Evolutionary conservation across 2,113 vertebrate genomes (phyloP).

Genomic region (Ctenomys sociabilis): DNA sequence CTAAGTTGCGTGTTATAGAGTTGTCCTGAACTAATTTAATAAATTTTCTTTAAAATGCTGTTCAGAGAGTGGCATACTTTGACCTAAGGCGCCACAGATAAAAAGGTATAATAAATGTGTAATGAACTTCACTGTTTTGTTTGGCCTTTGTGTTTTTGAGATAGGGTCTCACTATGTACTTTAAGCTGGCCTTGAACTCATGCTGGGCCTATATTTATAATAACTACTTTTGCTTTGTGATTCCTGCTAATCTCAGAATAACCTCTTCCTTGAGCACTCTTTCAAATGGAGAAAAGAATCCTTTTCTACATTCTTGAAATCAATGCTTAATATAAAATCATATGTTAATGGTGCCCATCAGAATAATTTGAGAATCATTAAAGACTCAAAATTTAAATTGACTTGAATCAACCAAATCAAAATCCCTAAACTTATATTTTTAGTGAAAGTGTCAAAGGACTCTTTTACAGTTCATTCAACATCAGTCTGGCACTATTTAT

Average conservation of each 20-base stretch:
- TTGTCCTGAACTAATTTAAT: conserved; percentile 40
- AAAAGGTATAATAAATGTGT: conserved; percentile 12
- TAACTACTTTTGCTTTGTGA: background rate
- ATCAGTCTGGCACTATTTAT: background rate
- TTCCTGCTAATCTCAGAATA: conserved; percentile 38
- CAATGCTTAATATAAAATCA: background rate
- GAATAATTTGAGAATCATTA: conserved; percentile 27
- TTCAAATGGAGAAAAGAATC: conserved; percentile 1
- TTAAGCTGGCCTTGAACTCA: background rate
- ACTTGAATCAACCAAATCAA: background rate
- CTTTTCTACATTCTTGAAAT: background rate
- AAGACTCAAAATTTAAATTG: background rate
- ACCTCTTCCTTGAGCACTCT: background rate
- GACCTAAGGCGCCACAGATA: conserved; percentile 10
- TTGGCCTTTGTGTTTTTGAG: background rate
- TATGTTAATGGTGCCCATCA: background rate
- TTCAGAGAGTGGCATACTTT: background rate
- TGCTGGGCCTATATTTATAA: background rate
- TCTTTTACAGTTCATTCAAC: background rate
- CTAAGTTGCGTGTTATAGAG: background rate
- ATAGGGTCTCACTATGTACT: background rate
- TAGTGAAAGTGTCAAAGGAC: background rate
- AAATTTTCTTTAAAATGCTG: conserved; percentile 42
- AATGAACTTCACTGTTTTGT: background rate
- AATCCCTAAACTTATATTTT: background rate